These are phyloP conservation scores for Alosa sapidissima DNA, from an alignment of 2,797 vertebrate genomes.

Conservation along the genomic window DNA sequence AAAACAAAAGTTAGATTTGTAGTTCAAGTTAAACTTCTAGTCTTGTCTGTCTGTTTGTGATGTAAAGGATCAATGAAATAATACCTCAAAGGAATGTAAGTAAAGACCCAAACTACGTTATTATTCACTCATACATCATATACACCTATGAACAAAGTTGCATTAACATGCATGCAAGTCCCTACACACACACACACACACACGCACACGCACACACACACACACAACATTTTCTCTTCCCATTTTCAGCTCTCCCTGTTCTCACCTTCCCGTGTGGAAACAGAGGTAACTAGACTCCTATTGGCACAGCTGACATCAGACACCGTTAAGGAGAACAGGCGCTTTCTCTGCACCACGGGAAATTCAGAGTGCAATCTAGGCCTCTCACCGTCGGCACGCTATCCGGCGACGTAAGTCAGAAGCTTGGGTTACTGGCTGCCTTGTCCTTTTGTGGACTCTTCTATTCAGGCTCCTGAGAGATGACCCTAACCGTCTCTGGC, in stretches of 20 bases:
- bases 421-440: slow-evolving; percentile 66
- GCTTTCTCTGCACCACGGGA: slow-evolving; percentile 62
- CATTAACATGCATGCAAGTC: no score
- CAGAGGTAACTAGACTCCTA: slow-evolving; percentile 61
- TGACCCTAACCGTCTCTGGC: slow-evolving; percentile 60
- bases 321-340: slow-evolving; percentile 55
- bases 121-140: not conserved
- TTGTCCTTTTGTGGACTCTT: slow-evolving; percentile 64
- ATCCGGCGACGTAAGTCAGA: slow-evolving; percentile 58
- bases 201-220: not conserved
- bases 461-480: slow-evolving; percentile 61
- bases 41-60: not conserved
- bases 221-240: not conserved
- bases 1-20: no score
- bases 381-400: slow-evolving; percentile 66
- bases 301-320: slow-evolving; percentile 63
- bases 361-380: slow-evolving; percentile 61
- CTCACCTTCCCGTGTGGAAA: slow-evolving; percentile 29
- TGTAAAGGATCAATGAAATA: not conserved
- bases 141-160: not conserved
- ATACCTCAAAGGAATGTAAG: no score
- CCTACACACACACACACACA: slow-evolving; percentile 46
- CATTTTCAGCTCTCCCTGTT: slow-evolving; percentile 29
- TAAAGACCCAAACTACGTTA: not conserved
- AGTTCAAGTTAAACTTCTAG: no score